Conservation (phyloP, 1,140 invertebrate genomes). For the Zaprionus davidi region DNA sequence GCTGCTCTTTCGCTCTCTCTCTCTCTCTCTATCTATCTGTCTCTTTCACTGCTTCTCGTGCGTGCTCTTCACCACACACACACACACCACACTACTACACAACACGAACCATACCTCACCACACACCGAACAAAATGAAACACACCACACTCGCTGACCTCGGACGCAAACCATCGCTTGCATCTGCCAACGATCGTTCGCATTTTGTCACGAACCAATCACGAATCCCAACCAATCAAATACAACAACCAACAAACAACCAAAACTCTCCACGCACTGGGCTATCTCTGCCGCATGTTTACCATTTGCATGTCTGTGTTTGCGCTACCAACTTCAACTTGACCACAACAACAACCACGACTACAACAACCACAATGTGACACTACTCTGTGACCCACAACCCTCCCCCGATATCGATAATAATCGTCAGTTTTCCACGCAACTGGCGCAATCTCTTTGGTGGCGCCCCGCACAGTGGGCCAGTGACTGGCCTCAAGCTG, state of each 20-base stretch:
- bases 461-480: constrained; percentile 56
- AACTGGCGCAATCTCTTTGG: constrained; percentile 79
- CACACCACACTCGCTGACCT: constrained; percentile 36
- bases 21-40: constrained; percentile 60
- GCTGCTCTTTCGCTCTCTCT: constrained; percentile 46
- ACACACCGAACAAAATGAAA: constrained; percentile 14
- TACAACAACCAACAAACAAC: constrained; percentile 10
- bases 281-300: neutral
- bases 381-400: constrained; percentile 2
- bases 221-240: neutral
- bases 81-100: constrained; percentile 26
- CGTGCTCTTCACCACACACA: constrained; percentile 64
- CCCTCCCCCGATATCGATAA: constrained; percentile 47
- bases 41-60: constrained; percentile 72
- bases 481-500: constrained; percentile 59
- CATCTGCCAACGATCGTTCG: constrained; percentile 47
- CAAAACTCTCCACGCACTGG: constrained; percentile 12
- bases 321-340: constrained; percentile 4
- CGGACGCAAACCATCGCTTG: constrained; percentile 53
- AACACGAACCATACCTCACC: constrained; percentile 25
- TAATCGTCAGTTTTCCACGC: constrained; percentile 73
- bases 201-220: constrained; percentile 29
- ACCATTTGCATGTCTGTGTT: constrained; percentile 2
- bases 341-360: constrained; percentile 24
- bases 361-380: constrained; percentile 22